Conservation (phyloP, 2,888 invertebrate species). For the Caenorhabditis panamensis region DNA sequence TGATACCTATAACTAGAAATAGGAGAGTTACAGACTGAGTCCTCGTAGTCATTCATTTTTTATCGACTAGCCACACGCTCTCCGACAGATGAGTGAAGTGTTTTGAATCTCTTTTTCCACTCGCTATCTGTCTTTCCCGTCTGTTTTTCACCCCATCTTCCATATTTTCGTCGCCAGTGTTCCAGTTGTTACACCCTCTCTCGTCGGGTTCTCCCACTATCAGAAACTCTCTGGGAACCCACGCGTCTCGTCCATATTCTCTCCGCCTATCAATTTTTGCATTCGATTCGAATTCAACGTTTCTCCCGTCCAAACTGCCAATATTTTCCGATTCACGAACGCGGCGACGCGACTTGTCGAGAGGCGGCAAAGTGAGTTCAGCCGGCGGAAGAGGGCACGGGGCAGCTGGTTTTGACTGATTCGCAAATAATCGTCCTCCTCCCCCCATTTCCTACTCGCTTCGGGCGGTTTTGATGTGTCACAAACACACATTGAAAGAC, state of each 20-base stretch:
- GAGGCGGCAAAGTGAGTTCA: constrained; percentile 51
- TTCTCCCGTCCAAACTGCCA: constrained; percentile 23
- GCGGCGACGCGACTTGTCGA: constrained; percentile 46
- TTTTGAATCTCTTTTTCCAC: neutral
- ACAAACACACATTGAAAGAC: neutral
- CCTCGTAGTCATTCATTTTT: constrained; percentile 3
- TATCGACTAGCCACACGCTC: constrained; percentile 6
- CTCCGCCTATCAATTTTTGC: constrained; percentile 2
- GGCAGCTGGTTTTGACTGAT: constrained; percentile 39
- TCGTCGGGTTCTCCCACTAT: neutral
- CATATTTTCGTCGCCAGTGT: constrained; percentile 16
- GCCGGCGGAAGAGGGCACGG: constrained; percentile 10
- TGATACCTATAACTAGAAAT: neutral
- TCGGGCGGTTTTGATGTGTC: constrained; percentile 32
- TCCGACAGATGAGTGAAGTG: neutral
- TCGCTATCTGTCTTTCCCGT: constrained; percentile 3
- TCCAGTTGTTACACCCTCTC: constrained; percentile 38
- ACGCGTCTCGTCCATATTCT: neutral
- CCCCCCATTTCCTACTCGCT: neutral
- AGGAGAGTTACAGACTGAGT: neutral
- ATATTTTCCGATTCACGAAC: constrained; percentile 61
- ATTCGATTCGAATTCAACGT: neutral
- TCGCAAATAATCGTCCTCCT: constrained; percentile 36
- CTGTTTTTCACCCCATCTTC: constrained; percentile 6
- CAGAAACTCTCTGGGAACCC: constrained; percentile 17